Base-by-base conservation (phyloP, 37 sponge, comb jelly and placozoan species). In the Ianthella basta region DNA sequence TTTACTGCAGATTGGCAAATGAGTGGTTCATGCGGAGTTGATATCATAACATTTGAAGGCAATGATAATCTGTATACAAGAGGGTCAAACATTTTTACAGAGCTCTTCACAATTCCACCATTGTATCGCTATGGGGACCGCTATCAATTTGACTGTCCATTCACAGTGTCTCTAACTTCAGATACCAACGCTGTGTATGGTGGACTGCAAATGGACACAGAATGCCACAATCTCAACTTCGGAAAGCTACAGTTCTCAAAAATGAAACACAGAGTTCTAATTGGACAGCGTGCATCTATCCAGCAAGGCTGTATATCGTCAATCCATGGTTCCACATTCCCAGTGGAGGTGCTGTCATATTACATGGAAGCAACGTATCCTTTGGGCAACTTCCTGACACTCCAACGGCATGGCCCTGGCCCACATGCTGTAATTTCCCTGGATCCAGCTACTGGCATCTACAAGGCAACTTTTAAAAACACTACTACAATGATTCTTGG, bases 31-130 rank as follows among this genome's bases (percentile, higher is more conserved):
- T 72, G 73, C 30, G 73, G 73, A 33, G 23, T 34, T 8, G 16
- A 33, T 72, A 10, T 33, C 12, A 72, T 72, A 6, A 34, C 73
- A 15, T 30, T 72, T 20, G 30, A 15, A 13, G 19, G 32, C 32
- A 72, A 72, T 72, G 73, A 72, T 19, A 72, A 72, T 33, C 73
- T 72, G 37, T 72, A 38, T 30, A 38, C 73, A 12, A 72, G 73
- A 72, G 73, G 73, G 14, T 12, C 12, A 20, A 37, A 37, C 20
- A 30, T 72, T 33, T 33, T 72, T 40, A 72, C 73, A 33, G 35
- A 23, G 10, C 73, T 72, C 13, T 30, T 72, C 19, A 30, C 73
- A 20, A 72, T 72, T 37, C 73, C 73, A 38, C 73, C 73, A 72
- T 30, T 30, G 5, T 72, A 72, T 30, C 32, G 23, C 37, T 72